A percentile compares a stretch with the other conserved stretches of the same genome.
Conservation (phyloP, 2,113 vertebrate genomes). For the Rhadina sibilatrix region DNA sequence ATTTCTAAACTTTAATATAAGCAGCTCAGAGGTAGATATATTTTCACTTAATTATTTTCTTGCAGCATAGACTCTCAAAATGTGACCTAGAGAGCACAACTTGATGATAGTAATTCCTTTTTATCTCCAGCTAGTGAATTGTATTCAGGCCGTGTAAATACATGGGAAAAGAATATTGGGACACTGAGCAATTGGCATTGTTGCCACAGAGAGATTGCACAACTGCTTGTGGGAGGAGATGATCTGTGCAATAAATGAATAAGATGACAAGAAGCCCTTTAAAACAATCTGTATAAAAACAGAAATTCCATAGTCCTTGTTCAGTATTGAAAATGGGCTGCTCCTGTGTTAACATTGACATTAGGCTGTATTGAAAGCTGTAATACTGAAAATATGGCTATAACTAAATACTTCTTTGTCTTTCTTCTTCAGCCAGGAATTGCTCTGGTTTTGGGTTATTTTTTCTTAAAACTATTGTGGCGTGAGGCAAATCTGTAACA, state of each 20-base stretch:
- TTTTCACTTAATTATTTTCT: constrained; percentile 39
- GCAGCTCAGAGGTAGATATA: not conserved
- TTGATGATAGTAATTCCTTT: constrained; percentile 18
- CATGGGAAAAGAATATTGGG: constrained; percentile 5
- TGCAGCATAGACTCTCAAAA: not conserved
- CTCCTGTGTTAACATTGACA: not conserved
- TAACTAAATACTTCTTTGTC: not conserved
- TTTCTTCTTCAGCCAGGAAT: constrained; percentile 33
- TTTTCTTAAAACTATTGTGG: constrained; percentile 12
- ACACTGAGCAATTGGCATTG: constrained; percentile 5
- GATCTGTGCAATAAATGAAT: not conserved
- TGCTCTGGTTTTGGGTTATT: constrained; percentile 2
- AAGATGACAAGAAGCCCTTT: not conserved
- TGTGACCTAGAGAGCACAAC: not conserved
- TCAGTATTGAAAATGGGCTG: not conserved
- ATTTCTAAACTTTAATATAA: constrained; percentile 9
- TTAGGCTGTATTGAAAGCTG: not conserved
- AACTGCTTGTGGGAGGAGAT: constrained; percentile 14
- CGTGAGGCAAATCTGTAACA: constrained; percentile 54
- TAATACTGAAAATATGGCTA: not conserved
- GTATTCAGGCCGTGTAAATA: not conserved
- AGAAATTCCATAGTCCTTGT: not conserved
- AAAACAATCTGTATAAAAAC: not conserved
- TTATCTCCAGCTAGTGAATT: constrained; percentile 32
- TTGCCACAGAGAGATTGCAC: constrained; percentile 24